Base-by-base conservation (phyloP, 2,888 invertebrate species). In the Drosophila robusta region DNA sequence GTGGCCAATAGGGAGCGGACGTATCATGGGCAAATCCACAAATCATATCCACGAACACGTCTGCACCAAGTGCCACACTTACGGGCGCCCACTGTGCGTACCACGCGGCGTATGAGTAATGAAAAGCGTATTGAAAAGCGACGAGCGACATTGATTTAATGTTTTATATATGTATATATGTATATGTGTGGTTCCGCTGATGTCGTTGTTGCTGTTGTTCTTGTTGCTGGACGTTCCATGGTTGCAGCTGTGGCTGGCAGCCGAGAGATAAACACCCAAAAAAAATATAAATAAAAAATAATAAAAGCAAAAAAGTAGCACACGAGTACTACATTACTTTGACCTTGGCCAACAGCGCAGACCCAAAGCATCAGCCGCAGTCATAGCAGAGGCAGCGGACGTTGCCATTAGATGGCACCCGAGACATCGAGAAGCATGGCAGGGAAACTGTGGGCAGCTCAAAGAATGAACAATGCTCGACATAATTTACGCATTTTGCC, bases 401-500 rank as follows among this genome's bases (percentile, higher is more conserved):
- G 69, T 63, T 78, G 75, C 78, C 83, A 82, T 87, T 85, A 85
- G 80, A 62, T 55, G 76, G 62, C 66, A 80, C 52, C 65, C 32
- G 69, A 47, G 45, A 42, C 49, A 22, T 29, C n/a, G 22, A 7
- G 14, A 9, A 16, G 34, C 1, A 39, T 18, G 12, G 22, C 0
- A 39, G n/a, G 36, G 16, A 12, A 12, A n/a, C 22, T 47, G 26
- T 6, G 4, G 3, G 38, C 63, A 52, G 55, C 36, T 54, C 50
- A 26, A 14, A 34, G 16, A 68, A 58, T 70, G 75, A 79, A 73
- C 73, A 80, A 82, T 72, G 77, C 85, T 91, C 80, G 82, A 85
- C 90, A 91, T 87, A 90, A 84, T 90, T 91, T 88, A 89, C 88
- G 88, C 89, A 91, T 90, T 90, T 91, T 70, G 75, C 82, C 90